Evolutionary conservation across 2,113 vertebrate species (phyloP), one percentile per base, ranked within the genome.

Genomic region (Leptobrachium leishanense): DNA sequence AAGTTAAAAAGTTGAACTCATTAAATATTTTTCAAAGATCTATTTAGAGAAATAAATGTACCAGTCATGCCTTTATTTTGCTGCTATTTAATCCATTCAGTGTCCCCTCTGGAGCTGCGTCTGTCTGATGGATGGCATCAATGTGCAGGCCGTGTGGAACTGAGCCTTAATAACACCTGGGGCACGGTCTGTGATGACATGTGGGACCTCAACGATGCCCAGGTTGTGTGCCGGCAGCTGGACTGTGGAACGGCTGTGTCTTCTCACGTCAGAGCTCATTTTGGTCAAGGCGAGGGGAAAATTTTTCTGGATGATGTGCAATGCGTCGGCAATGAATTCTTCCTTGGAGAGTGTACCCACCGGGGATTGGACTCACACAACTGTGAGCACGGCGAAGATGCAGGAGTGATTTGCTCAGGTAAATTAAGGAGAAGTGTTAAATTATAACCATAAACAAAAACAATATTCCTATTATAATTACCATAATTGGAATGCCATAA

Each of bases 131-230:
- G 73, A 6, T 63, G 73, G 73, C 3, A 75, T 46, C 59, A 41
- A 5, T 77, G 75, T 77, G 42, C 41, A 10, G 77, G 77, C 20
- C 77, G 77, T 1, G 69, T 80, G 43, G 77, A 80, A 20, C 5
- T 73, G 2, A 41, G 57, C 43, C 74, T 73, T 54, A 42, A 59
- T 2, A 43, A 68, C 4, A 50, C 69, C 2, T 80, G 77, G 77
- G 77, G 70, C 69, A 74, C 77, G 0, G 77, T 80, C 12, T 80
- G 77, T 68, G 77, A 80, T 9, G 77, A 80, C 11, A 10, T 40
- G 3, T 80, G 77, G 77, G 70, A 74, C 62, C 54, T 74, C 9
- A 43, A 31, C 11, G 46, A 81, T 46, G 59, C 78, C 0, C 11
- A 13, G 31, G 73, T 81, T 44, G 70, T 81, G 39, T 81, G 71